These are phyloP conservation scores for Lordiphosa collinella DNA, from an alignment of 1,140 invertebrate genomes.

Conservation along the genomic window DNA sequence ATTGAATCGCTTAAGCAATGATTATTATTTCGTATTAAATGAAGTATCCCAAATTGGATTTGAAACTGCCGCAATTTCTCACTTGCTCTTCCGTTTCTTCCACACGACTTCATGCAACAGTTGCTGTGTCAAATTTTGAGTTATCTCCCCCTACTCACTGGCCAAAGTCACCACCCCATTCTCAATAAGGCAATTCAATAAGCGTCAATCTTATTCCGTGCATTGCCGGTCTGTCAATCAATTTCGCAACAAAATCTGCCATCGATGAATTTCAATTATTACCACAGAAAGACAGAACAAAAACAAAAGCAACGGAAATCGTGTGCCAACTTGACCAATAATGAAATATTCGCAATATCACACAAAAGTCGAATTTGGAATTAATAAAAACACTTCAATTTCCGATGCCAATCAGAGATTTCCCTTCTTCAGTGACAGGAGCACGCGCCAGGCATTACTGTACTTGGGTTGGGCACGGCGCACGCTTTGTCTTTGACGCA, in stretches of 20 bases:
- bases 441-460: constrained; percentile 62
- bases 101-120: constrained; percentile 41
- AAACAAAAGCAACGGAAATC: constrained; percentile 39
- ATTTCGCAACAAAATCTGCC: constrained; percentile 47
- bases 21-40: too few relatives aligned
- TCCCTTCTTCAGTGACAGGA: constrained; percentile 35
- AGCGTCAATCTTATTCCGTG: constrained; percentile 54
- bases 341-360: constrained; percentile 39
- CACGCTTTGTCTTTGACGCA: constrained; percentile 36
- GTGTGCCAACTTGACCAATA: constrained; percentile 44
- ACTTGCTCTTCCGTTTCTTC: constrained; percentile 19
- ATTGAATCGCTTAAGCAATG: too few relatives aligned
- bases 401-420: constrained; percentile 61
- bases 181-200: constrained; percentile 63
- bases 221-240: constrained; percentile 56
- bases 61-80: too few relatives aligned
- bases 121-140: constrained; percentile 23
- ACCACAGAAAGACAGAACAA: constrained; percentile 23
- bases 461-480: constrained; percentile 45
- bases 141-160: not conserved
- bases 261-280: constrained; percentile 69
- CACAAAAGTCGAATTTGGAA: constrained; percentile 49
- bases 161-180: not conserved
- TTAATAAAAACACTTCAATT: constrained; percentile 77
- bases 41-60: too few relatives aligned